Conservation (phyloP, 2,888 invertebrate genomes). For the Tachina grossa region DNA sequence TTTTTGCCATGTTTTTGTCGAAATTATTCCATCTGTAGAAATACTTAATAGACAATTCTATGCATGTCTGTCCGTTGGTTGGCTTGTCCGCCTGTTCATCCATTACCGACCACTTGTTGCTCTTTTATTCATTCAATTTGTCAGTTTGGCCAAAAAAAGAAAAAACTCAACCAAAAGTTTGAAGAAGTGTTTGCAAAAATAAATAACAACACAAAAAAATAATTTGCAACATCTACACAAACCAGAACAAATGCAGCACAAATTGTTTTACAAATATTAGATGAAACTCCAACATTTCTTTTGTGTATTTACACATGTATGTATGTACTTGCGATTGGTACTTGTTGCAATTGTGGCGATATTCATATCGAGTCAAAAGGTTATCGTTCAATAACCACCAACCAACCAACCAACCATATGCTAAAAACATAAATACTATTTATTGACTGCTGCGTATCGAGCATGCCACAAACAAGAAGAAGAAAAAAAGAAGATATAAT, state of each 20-base stretch:
- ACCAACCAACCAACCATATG: conserved; percentile 47
- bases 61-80: conserved; percentile 67
- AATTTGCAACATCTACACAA: conserved; percentile 48
- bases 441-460: conserved; percentile 64
- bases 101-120: conserved; percentile 80
- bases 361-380: conserved; percentile 79
- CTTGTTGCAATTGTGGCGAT: conserved; percentile 67
- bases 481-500: conserved; percentile 31
- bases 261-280: conserved; percentile 35
- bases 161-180: not conserved
- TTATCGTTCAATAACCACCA: conserved; percentile 77
- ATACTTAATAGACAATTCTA: conserved; percentile 63
- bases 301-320: conserved; percentile 10
- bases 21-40: conserved; percentile 67
- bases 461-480: conserved; percentile 61
- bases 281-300: conserved; percentile 46
- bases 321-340: conserved; percentile 47
- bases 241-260: conserved; percentile 72
- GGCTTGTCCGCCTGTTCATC: conserved; percentile 71
- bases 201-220: conserved; percentile 58
- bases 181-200: conserved; percentile 57
- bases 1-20: conserved; percentile 40
- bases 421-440: conserved; percentile 48
- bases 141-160: conserved; percentile 75
- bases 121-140: conserved; percentile 82